Evolutionary conservation across 2,797 vertebrate species (phyloP).

Genomic region (Melanogrammus aeglefinus): DNA sequence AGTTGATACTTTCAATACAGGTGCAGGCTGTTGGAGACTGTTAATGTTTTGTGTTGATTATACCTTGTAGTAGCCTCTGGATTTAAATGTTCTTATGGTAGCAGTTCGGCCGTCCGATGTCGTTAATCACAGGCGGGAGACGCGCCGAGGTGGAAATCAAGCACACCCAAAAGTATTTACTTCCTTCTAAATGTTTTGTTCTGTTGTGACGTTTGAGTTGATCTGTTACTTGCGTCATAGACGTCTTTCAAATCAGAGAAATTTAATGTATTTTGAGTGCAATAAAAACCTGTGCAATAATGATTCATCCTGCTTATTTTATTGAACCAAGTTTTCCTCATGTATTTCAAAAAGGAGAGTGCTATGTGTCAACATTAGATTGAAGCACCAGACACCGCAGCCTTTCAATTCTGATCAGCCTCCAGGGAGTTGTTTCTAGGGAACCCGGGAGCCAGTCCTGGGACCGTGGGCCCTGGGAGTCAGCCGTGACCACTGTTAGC

Average conservation of each 20-base stretch:
- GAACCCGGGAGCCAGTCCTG: no score
- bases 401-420: background rate
- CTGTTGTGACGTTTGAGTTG: conserved; percentile 46
- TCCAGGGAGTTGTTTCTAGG: no score
- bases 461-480: no score
- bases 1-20: background rate
- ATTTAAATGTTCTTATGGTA: background rate
- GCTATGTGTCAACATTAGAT: background rate
- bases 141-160: conserved; percentile 11
- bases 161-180: conserved; percentile 34
- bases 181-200: conserved; percentile 35
- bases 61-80: background rate
- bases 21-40: background rate
- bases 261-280: conserved; percentile 74
- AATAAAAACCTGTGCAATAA: conserved; percentile 78
- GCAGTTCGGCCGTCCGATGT: background rate
- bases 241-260: conserved; percentile 51
- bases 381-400: background rate
- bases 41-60: background rate
- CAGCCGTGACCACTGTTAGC: no score
- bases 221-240: conserved; percentile 44
- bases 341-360: background rate
- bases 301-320: conserved; percentile 14
- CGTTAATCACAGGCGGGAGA: background rate
- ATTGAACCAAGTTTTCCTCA: background rate